Evolutionary conservation across 2,113 vertebrate genomes (phyloP), one percentile per base, ranked within the genome.

Genomic region (Blennius ocellaris): DNA sequence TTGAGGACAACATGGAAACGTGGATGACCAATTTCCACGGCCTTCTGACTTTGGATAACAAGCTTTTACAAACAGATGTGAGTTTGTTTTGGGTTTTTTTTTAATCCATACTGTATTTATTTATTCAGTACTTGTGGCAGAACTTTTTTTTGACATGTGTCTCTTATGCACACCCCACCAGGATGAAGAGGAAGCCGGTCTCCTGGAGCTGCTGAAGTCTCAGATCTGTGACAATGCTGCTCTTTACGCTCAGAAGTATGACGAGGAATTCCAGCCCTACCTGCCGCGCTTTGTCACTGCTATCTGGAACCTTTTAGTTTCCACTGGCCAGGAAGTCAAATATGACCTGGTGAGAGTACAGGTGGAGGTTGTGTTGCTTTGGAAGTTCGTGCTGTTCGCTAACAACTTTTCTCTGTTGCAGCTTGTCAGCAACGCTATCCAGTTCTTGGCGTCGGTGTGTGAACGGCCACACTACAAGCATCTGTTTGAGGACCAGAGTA

Each of bases 1-100:
- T 99, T 94, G 98, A 99, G 90, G 98, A 99, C 91, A 98, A 99
- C 90, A 99, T 99, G 97, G 97, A 98, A 91, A 99, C 97, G 0
- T 99, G 98, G 98, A 99, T 99, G 98, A 96, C 96, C 8, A 96
- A 98, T 91, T 99, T 99, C 76, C 98, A 99, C 59, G 97, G 90
- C 58, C 94, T 99, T 36, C 89, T 99, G 84, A 99, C 97, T 70
- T 89, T 99, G 91, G 98, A 99, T 93, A 99, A 99, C 83, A 98
- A 99, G 81, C 96, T 99, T 65, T 83, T 99, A 76, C 98, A 99
- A 88, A 99, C 97, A 41, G 95, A 98, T 89, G 98, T 98, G 89
- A 95, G 97, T 95, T 59, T 61, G 66, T 30, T 2, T 30, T 30
- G 21, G n/a, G n/a, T n/a, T 30, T 30, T 30, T 30, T 30, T 30